Base-by-base conservation (phyloP, 2,888 invertebrate species). In the Mesopsocus fuscifrons region DNA sequence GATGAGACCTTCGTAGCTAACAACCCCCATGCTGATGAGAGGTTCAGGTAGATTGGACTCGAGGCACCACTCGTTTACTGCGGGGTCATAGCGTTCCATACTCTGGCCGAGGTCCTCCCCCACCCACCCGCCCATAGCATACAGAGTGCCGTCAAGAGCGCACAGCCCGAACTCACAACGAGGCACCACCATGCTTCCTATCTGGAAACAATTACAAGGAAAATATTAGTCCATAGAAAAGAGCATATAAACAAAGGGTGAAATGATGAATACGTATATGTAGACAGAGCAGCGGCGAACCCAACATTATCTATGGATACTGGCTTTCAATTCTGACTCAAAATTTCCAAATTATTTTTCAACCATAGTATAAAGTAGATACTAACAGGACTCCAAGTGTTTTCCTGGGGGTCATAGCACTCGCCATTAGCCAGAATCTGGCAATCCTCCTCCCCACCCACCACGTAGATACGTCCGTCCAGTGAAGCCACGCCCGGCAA, bases 101-200 rank as follows among this genome's bases (percentile, higher is more conserved):
- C 82, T 77, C 18, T 80, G 78, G 2, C 87, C 88, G 58, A 91
- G 85, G 57, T 88, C 87, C 47, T 82, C 80, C 1, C 89, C 91
- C 23, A 91, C 78, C 89, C 91, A 91, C 3, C 92, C 92, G 34
- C 92, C 91, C 52, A 92, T 75, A 0, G 88, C 89, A 57, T 82
- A 87, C 46, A 92, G 62, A 53, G 72, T 73, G 21, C 83, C 84
- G 51, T 83, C 77, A 60, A 83, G 71, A 11, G 82, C 79, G 54
- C 85, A 84, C 48, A 89, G 63, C 2, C 91, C 89, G 57, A 91
- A 84, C 59, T 88, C 89, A 62, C 88, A 91, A 17, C 92, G 69
- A 1, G 85, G 81, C 51, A 82, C 79, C 48, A 77, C 74, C 81
- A 84, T 82, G 9, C 73, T 71, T 4, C 76, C 67, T 53, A 78